Percentiles rank a stretch among this genome's conserved stretches.
Conservation (phyloP, 2,888 invertebrate genomes). For the Parthenolecanium corni region DNA sequence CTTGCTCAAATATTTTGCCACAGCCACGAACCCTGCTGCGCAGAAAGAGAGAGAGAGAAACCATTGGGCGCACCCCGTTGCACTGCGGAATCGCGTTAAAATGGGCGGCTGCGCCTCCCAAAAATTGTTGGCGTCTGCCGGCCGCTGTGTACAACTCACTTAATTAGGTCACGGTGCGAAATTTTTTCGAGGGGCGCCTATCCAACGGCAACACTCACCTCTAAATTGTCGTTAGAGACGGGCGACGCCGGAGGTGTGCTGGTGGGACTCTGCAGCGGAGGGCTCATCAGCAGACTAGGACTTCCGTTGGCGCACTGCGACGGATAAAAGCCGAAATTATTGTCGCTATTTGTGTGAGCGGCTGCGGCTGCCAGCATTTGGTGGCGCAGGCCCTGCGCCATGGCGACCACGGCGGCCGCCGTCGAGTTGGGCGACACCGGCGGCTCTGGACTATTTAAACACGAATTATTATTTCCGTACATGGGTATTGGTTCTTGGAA, state of each 20-base stretch:
- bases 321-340: slow-evolving; percentile 28
- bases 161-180: background rate
- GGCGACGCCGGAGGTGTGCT: slow-evolving; percentile 32
- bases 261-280: slow-evolving; percentile 33
- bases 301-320: slow-evolving; percentile 30
- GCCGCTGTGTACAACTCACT: slow-evolving; percentile 3
- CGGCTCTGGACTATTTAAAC: slow-evolving; percentile 35
- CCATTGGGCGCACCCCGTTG: no score
- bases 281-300: slow-evolving; percentile 29
- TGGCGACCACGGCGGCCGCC: slow-evolving; percentile 70
- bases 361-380: slow-evolving; percentile 58
- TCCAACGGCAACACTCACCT: slow-evolving; percentile 32
- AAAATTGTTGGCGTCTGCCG: background rate
- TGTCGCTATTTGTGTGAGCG: slow-evolving; percentile 32
- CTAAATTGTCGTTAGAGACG: slow-evolving; percentile 35
- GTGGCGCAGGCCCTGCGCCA: slow-evolving; percentile 71
- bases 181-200: background rate
- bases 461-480: slow-evolving; percentile 31
- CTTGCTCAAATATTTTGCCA: no score
- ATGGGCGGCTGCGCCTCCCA: background rate
- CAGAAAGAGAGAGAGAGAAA: no score
- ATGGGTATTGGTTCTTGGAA: slow-evolving; percentile 41
- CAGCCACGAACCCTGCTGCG: no score
- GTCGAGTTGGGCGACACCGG: slow-evolving; percentile 46
- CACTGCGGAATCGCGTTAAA: no score